These are phyloP conservation scores for Hemicordylus capensis DNA, from an alignment of 2,113 vertebrate genomes.

Conservation along the genomic window DNA sequence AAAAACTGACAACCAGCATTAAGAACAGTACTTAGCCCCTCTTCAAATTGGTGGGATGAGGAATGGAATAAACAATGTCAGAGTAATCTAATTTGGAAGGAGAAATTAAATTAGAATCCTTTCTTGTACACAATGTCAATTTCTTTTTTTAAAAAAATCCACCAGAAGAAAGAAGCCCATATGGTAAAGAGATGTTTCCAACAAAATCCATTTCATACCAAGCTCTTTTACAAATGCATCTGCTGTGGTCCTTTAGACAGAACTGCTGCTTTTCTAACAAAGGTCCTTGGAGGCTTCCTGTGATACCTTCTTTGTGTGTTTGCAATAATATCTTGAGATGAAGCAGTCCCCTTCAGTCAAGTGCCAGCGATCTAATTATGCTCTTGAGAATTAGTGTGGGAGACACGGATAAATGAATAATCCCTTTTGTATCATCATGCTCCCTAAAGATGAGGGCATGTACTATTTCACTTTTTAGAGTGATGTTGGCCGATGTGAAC, in stretches of 20 bases:
- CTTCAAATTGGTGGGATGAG: conserved; percentile 62
- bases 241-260: conserved; percentile 28
- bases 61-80: conserved; percentile 75
- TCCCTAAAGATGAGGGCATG: background rate
- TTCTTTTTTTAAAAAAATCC: conserved; percentile 39
- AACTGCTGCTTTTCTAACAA: conserved; percentile 44
- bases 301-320: background rate
- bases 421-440: background rate
- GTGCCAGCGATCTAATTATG: background rate
- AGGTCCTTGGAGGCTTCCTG: background rate
- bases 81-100: conserved; percentile 72
- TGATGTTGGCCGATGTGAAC: background rate
- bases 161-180: conserved; percentile 63
- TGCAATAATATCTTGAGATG: conserved; percentile 10
- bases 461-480: background rate
- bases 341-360: background rate
- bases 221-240: conserved; percentile 44
- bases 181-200: conserved; percentile 65
- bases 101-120: conserved; percentile 69
- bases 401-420: background rate
- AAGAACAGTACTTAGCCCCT: conserved; percentile 63
- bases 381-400: conserved; percentile 7
- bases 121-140: conserved; percentile 69
- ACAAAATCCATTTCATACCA: conserved; percentile 62
- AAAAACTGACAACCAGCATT: conserved; percentile 67